Conservation (phyloP, 1,140 invertebrate species). For the Drosophila nasuta region DNA sequence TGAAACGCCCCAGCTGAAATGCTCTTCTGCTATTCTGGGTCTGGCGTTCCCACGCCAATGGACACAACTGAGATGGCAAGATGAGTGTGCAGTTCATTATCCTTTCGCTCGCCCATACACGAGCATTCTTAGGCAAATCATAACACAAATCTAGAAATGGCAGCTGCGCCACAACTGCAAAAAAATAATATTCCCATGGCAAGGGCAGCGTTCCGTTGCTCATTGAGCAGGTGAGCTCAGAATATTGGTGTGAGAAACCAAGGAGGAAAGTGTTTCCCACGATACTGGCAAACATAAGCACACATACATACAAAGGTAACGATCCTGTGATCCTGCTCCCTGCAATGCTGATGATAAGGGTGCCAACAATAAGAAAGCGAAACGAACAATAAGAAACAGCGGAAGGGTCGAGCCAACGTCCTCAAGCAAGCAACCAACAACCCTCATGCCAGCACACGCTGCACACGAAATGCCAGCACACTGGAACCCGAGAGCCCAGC, state of each 20-base stretch:
- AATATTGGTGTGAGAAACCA: constrained; percentile 81
- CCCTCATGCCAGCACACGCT: constrained; percentile 73
- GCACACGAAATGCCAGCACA: constrained; percentile 62
- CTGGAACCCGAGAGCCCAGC: constrained; percentile 3
- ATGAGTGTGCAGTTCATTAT: constrained; percentile 67
- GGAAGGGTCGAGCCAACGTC: constrained; percentile 61
- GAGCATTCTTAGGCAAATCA: constrained; percentile 68
- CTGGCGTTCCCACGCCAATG: constrained; percentile 61
- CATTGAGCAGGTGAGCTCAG: constrained; percentile 84
- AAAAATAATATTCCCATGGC: constrained; percentile 63
- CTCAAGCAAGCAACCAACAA: constrained; percentile 54
- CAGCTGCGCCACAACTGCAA: constrained; percentile 72
- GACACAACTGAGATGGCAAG: constrained; percentile 56
- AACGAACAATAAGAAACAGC: constrained; percentile 75
- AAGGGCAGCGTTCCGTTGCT: constrained; percentile 51
- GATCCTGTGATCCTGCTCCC: constrained; percentile 73
- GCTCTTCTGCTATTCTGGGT: constrained; percentile 1
- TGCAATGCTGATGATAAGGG: constrained; percentile 66
- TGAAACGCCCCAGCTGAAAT: constrained; percentile 54
- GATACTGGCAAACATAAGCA: constrained; percentile 52
- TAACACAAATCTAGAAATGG: constrained; percentile 79
- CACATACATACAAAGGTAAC: constrained; percentile 37
- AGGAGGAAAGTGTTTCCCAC: constrained; percentile 84
- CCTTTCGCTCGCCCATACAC: constrained; percentile 41
- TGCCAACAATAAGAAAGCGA: constrained; percentile 75